Percentiles rank a stretch among this genome's conserved stretches.
These are phyloP conservation scores for Biston betularia DNA, from an alignment of 2,888 invertebrate genomes.

Conservation along the genomic window DNA sequence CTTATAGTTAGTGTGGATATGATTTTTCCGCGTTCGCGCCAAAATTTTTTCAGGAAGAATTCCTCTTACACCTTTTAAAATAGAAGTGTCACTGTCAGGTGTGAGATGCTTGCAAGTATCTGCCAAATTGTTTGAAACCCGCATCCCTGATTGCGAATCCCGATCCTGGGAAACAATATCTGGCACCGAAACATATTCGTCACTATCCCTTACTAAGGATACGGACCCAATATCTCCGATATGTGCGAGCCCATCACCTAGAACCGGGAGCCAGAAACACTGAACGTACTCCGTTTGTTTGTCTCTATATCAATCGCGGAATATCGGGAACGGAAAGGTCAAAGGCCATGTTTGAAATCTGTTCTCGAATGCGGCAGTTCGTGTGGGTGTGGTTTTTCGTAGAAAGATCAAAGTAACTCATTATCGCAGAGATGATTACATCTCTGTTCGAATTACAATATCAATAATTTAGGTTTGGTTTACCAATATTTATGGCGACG, in stretches of 20 bases:
- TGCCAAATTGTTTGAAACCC: not conserved
- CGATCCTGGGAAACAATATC: constrained; percentile 15
- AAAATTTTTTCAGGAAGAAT: no score
- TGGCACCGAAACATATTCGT: constrained; percentile 11
- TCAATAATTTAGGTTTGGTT: no score
- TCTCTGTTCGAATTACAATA: no score
- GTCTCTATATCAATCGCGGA: not conserved
- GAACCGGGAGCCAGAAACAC: not conserved
- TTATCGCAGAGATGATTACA: no score
- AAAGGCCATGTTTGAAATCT: no score
- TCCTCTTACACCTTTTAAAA: not conserved
- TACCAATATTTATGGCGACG: no score
- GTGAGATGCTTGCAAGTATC: not conserved
- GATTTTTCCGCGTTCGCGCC: no score
- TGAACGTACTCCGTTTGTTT: not conserved
- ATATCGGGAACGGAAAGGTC: not conserved
- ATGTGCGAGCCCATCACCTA: not conserved
- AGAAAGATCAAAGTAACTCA: not conserved
- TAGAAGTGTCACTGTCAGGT: constrained; percentile 5
- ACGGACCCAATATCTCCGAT: constrained; percentile 12
- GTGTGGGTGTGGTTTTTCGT: no score
- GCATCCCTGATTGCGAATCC: constrained; percentile 5
- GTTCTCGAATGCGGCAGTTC: no score
- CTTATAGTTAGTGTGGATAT: no score
- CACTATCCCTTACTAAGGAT: constrained; percentile 20